phyloP scores from a whole-genome alignment of 1,140 invertebrate genomes.

The Pseudomyrmex gracilis region DNA sequence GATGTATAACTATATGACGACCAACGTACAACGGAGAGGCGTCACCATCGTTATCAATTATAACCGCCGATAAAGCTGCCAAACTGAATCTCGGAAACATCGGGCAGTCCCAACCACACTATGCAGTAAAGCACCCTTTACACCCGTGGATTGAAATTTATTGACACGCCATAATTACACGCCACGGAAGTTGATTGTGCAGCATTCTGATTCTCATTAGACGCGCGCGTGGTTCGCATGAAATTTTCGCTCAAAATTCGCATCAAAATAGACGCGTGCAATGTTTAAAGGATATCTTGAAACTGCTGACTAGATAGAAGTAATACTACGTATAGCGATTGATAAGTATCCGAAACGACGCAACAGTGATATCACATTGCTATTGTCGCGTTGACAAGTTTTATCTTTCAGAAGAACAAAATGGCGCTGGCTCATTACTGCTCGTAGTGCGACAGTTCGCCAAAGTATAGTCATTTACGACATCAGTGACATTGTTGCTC shows the following conservation, averaged over 20 bases:
- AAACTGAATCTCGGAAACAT: slow-evolving; percentile 74
- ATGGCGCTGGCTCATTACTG: too few relatives aligned
- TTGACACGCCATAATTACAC: slow-evolving; percentile 81
- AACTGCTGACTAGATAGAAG: background rate
- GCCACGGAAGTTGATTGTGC: slow-evolving; percentile 72
- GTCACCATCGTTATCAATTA: slow-evolving; percentile 72
- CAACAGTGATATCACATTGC: too few relatives aligned
- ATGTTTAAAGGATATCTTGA: background rate
- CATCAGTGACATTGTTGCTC: too few relatives aligned
- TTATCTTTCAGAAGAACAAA: too few relatives aligned
- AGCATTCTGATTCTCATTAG: slow-evolving; percentile 64
- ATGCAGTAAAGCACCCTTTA: slow-evolving; percentile 32
- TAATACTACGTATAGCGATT: background rate
- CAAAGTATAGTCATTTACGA: too few relatives aligned
- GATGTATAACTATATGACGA: background rate
- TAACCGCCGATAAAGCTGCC: slow-evolving; percentile 75
- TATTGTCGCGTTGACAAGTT: too few relatives aligned
- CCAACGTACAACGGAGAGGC: slow-evolving; percentile 12
- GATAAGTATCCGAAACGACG: background rate
- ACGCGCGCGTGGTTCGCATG: background rate
- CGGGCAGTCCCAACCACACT: slow-evolving; percentile 23
- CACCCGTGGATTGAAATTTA: slow-evolving; percentile 80
- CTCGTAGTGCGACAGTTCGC: too few relatives aligned
- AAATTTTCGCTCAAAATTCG: slow-evolving; percentile 3
- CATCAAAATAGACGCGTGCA: background rate